Evolutionary conservation across 64 coral and sea anemone species (phyloP), one percentile per base, ranked within the genome.

Genomic region (Stichodactyla helianthus): DNA sequence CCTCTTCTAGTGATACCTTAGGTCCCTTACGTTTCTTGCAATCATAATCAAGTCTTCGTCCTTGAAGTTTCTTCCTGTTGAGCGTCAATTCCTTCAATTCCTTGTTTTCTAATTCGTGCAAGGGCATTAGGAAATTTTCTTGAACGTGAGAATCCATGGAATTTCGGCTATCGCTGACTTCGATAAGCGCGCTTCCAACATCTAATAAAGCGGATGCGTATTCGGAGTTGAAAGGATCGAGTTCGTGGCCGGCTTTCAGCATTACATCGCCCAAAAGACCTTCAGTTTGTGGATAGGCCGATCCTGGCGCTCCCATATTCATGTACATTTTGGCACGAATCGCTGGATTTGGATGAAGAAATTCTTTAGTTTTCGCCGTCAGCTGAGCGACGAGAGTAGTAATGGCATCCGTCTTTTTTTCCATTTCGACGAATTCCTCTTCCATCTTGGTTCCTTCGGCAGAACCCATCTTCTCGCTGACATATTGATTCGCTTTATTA

Each of bases 401-500:
- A 23, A 96, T 88, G 68, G 91, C 94, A 54, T 96, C 94, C 0
- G 94, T 90, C 86, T 96, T 96, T 83, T 87, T 89, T 68, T 96
- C 94, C 77, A 96, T 89, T 13, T 93, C 91, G 79, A 96, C 51
- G 27, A 96, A 96, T 12, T 93, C 91, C 54, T 93, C 91, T 56
- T 96, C 91, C 80, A 96, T 92, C 22, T 96, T 96, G 50, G 94
- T 96, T 59, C 94, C 94, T 93, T 96, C 94, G 18, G 86, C 94
- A 16, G 94, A 89, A 16, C 94, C 94, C 94, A 96, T 96, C 51
- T 93, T 93, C 65, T 96, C 94, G 84, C 94, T 96, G 6, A 96
- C 94, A 87, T 93, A 96, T 80, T 96, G 94, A 27, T 96, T 96
- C 56, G 94, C 94, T 84, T 96, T 96, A 85, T 96, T 96, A 22